phyloP scores from a whole-genome alignment of 2,888 invertebrate species.

The Augochlorella aurata region DNA sequence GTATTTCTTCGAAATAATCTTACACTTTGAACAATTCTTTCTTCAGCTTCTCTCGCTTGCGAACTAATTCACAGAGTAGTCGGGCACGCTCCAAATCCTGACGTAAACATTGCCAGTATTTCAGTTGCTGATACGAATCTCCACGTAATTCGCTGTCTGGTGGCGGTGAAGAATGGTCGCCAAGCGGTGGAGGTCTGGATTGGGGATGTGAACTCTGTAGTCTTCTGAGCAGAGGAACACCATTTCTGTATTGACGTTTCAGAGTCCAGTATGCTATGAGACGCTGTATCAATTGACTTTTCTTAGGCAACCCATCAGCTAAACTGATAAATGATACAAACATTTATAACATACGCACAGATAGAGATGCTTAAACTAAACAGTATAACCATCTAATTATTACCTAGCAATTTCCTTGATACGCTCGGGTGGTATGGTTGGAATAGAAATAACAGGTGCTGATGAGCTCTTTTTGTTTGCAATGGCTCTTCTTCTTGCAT shows the following conservation, averaged over 20 bases:
- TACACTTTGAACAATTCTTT: conserved; percentile 90
- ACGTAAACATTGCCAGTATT: conserved; percentile 96
- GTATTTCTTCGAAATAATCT: conserved; percentile 61
- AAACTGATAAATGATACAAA: conserved; percentile 65
- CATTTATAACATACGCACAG: conserved; percentile 13
- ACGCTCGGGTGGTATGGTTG: conserved; percentile 94
- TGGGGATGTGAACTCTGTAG: conserved; percentile 86
- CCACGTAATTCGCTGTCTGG: conserved; percentile 81
- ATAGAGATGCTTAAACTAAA: neutral
- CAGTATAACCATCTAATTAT: conserved; percentile 77
- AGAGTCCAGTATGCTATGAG: conserved; percentile 98
- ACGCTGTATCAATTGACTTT: conserved; percentile 93
- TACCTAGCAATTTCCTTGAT: conserved; percentile 94
- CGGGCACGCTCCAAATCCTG: conserved; percentile 96
- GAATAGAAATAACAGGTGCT: conserved; percentile 95
- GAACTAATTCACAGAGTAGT: conserved; percentile 95
- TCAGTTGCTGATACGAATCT: conserved; percentile 92
- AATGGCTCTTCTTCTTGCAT: conserved; percentile 82
- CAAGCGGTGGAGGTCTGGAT: conserved; percentile 76
- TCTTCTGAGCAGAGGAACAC: conserved; percentile 95
- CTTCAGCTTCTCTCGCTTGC: conserved; percentile 97
- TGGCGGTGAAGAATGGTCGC: conserved; percentile 75
- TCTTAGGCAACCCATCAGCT: conserved; percentile 85
- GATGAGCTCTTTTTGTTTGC: conserved; percentile 91
- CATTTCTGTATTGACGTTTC: conserved; percentile 96